phyloP scores from a whole-genome alignment of 2,797 vertebrate species.

The Cossypha dichroa region DNA sequence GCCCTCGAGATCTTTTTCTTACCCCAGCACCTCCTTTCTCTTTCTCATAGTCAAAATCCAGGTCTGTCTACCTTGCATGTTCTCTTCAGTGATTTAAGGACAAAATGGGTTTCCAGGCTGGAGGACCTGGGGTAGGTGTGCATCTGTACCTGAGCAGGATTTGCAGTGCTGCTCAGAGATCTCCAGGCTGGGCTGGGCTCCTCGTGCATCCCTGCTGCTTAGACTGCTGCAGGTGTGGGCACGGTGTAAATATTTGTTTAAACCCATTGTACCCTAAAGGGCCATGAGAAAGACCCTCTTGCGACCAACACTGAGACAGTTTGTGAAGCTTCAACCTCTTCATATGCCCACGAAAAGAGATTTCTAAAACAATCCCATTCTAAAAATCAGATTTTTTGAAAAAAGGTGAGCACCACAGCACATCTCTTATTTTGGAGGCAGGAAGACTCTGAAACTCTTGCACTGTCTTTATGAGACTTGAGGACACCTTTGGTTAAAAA shows the following conservation, averaged over 20 bases:
- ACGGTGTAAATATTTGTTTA: background rate
- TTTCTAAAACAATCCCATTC: background rate
- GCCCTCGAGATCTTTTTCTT: background rate
- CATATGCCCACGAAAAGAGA: background rate
- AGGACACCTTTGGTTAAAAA: conserved; percentile 30
- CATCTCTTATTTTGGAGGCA: background rate
- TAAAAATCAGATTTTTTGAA: background rate
- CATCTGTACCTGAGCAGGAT: fast-evolving
- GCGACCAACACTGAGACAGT: background rate
- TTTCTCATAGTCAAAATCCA: background rate
- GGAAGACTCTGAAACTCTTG: background rate
- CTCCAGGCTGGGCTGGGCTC: background rate
- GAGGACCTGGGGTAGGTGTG: background rate
- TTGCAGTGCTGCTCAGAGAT: background rate
- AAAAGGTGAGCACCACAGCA: background rate
- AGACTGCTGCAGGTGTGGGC: background rate
- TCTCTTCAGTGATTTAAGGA: background rate
- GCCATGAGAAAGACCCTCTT: background rate
- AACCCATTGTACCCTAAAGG: background rate
- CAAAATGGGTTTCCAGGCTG: background rate
- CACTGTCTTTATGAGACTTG: background rate
- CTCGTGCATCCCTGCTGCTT: background rate
- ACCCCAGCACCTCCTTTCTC: background rate
- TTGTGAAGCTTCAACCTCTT: background rate
- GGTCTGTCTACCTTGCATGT: background rate